Percentiles rank a stretch among this genome's conserved stretches.
Evolutionary conservation across 2,888 invertebrate species (phyloP).

Genomic region (Nomada ferruginata): DNA sequence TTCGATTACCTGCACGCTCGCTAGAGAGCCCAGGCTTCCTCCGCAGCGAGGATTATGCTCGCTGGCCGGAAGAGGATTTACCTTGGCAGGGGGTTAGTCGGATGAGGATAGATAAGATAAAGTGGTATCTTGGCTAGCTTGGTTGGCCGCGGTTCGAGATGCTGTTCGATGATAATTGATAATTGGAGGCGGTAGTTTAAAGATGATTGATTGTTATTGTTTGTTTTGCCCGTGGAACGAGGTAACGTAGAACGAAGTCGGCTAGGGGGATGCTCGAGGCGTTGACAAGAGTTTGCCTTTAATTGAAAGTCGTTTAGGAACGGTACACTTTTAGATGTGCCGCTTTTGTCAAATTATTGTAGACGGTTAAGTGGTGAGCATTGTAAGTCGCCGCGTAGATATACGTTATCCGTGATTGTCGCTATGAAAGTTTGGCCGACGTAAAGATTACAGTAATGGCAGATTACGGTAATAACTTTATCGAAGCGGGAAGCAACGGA

Average conservation of each 20-base stretch:
- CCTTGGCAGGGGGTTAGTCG: background rate
- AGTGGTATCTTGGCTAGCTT: conserved; percentile 15
- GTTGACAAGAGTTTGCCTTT: background rate
- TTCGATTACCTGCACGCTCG: conserved; percentile 8
- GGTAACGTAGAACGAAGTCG: background rate
- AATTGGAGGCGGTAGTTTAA: conserved; percentile 27
- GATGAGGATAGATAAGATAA: conserved; percentile 40
- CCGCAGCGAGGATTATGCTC: background rate
- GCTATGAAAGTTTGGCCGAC: too few relatives aligned
- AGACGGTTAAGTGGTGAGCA: too few relatives aligned
- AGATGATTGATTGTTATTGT: conserved; percentile 37
- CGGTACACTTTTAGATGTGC: too few relatives aligned
- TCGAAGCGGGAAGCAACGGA: background rate
- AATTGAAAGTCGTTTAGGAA: background rate
- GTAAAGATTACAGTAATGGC: too few relatives aligned
- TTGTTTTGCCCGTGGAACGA: background rate
- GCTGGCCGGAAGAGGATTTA: background rate
- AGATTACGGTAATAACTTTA: too few relatives aligned
- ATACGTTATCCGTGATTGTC: too few relatives aligned
- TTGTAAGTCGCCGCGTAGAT: too few relatives aligned
- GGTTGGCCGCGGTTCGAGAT: background rate
- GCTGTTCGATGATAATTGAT: conserved; percentile 41
- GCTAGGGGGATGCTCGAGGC: background rate
- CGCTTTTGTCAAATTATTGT: too few relatives aligned
- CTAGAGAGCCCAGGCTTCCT: background rate